Evolutionary conservation across 2,113 vertebrate genomes (phyloP).

Genomic region (Heterotilapia buettikoferi): DNA sequence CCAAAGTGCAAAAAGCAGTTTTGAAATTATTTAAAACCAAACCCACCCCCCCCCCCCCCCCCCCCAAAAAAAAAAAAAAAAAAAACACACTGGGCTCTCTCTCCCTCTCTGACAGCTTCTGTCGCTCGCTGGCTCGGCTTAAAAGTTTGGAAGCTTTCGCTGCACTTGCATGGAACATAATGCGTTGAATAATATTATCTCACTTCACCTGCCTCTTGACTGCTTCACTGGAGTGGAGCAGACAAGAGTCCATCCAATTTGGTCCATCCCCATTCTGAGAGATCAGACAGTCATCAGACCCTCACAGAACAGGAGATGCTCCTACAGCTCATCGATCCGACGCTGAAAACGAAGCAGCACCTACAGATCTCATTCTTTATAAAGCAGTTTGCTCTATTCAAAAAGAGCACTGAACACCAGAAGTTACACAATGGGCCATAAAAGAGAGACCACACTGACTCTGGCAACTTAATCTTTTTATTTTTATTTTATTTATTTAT

Average conservation of each 20-base stretch:
- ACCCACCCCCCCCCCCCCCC: too few relatives aligned
- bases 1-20: too few relatives aligned
- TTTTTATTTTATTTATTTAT: background rate
- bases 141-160: background rate
- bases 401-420: background rate
- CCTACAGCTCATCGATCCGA: constrained; percentile 9
- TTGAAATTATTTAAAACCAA: too few relatives aligned
- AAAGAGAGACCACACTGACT: background rate
- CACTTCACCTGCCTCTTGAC: background rate
- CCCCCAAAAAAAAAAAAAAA: fast-evolving
- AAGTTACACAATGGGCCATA: background rate
- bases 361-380: background rate
- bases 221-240: background rate
- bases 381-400: background rate
- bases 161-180: background rate
- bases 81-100: background rate
- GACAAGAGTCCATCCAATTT: background rate
- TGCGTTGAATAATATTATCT: background rate
- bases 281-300: background rate
- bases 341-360: background rate
- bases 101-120: background rate
- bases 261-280: background rate
- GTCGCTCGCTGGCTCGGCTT: background rate
- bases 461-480: background rate
- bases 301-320: background rate